Evolutionary conservation across 1,140 invertebrate species (phyloP), one percentile per base, ranked within the genome.

Genomic region (Diachasma alloeum): DNA sequence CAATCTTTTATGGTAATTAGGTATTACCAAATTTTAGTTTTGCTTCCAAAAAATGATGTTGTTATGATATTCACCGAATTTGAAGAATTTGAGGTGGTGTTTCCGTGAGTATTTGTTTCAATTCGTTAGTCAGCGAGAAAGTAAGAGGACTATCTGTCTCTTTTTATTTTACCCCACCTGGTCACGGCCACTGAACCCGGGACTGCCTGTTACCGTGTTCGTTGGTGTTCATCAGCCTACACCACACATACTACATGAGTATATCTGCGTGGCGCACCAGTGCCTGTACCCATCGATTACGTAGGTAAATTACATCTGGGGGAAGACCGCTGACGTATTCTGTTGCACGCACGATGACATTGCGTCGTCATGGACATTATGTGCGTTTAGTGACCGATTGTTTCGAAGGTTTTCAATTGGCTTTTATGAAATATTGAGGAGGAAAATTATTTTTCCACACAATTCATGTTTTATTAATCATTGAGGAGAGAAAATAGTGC

Each of bases 141-240:
- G 82, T 83, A 83, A 82, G 78, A 81, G 79, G 75, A 70, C 39
- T 78, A 66, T 80, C 77, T 74, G 26, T 6, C 9, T 31, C 24
- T 66, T 36, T 66, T 66, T 19, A 59, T 66, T 66, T 31, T 31
- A 66, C 31, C 59, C 59, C 59, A 74, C 73, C 63, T 80, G 69
- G 80, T 80, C 80, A 83, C 72, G 82, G 82, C 82, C 79, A 80
- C 74, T 79, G 82, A 83, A 82, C 82, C 71, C 81, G 56, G 81
- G 76, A 80, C 78, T 69, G 75, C 42, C 77, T 74, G 79, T 79
- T 82, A 80, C 76, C 76, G 77, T 79, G 76, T 72, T 78, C 48
- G 71, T 75, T 67, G 19, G 72, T 73, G 56, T 37, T 69, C 37
- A 76, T 31, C 59, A 46, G 13, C n/a, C 26, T 37, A 39, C 36